A percentile compares a stretch with the other conserved stretches of the same genome.
These are phyloP conservation scores for Zaprionus ornatus DNA, from an alignment of 1,140 invertebrate species.

Conservation along the genomic window DNA sequence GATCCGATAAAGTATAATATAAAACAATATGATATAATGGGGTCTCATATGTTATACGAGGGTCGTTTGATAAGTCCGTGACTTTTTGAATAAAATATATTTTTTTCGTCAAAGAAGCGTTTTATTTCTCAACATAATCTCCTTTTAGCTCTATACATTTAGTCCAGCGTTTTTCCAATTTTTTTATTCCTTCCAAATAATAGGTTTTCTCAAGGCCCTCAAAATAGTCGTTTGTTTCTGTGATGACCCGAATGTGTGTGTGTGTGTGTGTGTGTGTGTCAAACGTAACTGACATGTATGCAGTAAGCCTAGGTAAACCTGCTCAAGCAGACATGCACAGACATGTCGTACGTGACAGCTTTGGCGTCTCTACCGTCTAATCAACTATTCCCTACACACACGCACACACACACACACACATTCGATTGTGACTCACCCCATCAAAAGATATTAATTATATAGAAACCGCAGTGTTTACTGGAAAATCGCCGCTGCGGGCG, in stretches of 20 bases:
- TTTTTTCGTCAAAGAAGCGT: too few species aligned
- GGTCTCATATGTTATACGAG: too few species aligned
- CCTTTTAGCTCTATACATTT: too few species aligned
- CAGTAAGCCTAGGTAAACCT: not conserved
- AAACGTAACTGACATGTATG: not conserved
- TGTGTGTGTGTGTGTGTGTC: not conserved
- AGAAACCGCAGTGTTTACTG: not conserved
- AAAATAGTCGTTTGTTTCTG: too few species aligned
- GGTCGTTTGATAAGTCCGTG: too few species aligned
- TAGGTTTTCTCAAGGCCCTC: too few species aligned
- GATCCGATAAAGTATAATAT: too few species aligned
- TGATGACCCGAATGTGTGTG: not conserved
- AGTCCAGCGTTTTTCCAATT: too few species aligned
- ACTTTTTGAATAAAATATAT: too few species aligned
- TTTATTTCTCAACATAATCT: too few species aligned
- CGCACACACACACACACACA: not conserved
- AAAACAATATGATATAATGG: too few species aligned
- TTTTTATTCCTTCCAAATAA: too few species aligned
- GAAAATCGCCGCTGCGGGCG: not conserved
- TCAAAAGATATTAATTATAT: not conserved
- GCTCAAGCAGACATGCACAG: slow-evolving; percentile 1
- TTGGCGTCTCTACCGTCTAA: not conserved
- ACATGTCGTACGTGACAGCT: not conserved
- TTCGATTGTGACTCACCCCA: not conserved
- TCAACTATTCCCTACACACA: not conserved